Percentiles rank a stretch among this genome's conserved stretches.
Evolutionary conservation across 2,113 vertebrate species (phyloP).

Genomic region (Semnornis frantzii): DNA sequence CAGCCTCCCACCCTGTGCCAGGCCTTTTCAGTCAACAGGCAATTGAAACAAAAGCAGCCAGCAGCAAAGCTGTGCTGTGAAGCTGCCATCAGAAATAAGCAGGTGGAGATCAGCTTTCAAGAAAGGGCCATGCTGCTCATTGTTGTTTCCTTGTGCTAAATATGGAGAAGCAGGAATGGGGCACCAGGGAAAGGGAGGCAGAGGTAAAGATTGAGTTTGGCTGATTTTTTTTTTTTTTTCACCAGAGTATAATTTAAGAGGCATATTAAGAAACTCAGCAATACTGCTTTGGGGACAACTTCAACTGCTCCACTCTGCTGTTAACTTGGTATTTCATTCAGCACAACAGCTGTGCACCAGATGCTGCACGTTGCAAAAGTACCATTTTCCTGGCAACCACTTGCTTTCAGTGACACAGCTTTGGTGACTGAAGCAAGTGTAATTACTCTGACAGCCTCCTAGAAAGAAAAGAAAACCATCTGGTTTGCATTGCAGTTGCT

Average conservation of each 20-base stretch:
- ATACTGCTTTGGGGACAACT: slow-evolving; percentile 59
- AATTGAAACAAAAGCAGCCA: slow-evolving; percentile 1
- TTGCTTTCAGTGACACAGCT: slow-evolving; percentile 22
- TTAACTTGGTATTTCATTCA: slow-evolving; percentile 59
- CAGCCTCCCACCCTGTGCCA: not conserved
- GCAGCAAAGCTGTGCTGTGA: not conserved
- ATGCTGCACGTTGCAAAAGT: slow-evolving; percentile 64
- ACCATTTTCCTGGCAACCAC: slow-evolving; percentile 33
- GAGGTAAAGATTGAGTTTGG: slow-evolving; percentile 3
- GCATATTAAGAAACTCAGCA: slow-evolving; percentile 65
- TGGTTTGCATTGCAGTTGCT: not conserved
- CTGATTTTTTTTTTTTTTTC: slow-evolving; percentile 27
- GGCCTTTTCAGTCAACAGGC: slow-evolving; percentile 18
- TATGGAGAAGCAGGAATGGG: slow-evolving; percentile 24
- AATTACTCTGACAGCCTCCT: slow-evolving; percentile 29
- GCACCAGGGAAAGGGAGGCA: not conserved
- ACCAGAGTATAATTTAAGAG: slow-evolving; percentile 58
- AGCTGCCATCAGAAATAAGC: slow-evolving; percentile 21
- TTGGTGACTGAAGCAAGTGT: slow-evolving; percentile 9
- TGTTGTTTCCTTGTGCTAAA: slow-evolving; percentile 37
- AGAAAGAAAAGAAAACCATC: slow-evolving; percentile 46
- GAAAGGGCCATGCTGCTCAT: not conserved
- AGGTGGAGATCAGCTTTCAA: not conserved
- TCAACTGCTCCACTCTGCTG: not conserved
- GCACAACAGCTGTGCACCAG: slow-evolving; percentile 75